Conservation (phyloP, 2,113 vertebrate species). For the Myocastor coypus region DNA sequence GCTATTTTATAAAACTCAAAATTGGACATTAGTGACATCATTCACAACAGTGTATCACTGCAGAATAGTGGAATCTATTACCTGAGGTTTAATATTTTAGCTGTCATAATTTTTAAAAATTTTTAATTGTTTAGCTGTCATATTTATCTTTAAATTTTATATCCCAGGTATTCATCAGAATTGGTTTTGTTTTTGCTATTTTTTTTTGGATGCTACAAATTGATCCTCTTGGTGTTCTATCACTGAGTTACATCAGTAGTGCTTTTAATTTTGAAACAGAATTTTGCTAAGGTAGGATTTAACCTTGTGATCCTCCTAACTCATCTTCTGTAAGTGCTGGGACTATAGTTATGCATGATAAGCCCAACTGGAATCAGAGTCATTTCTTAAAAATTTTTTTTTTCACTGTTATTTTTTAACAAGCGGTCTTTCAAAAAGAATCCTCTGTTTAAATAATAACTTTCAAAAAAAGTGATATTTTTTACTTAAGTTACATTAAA, state of each 20-base stretch:
- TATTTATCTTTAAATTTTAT: conserved; percentile 22
- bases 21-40: not conserved
- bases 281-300: not conserved
- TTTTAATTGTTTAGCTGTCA: not conserved
- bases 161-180: not conserved
- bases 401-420: not conserved
- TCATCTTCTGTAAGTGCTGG: not conserved
- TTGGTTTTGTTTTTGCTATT: not conserved
- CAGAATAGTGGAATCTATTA: not conserved
- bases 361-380: not conserved
- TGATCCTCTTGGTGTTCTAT: not conserved
- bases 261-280: not conserved
- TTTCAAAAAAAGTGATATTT: not conserved
- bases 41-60: not conserved
- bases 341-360: not conserved
- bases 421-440: not conserved
- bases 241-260: not conserved
- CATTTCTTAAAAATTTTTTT: not conserved
- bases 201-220: not conserved
- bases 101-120: not conserved
- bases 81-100: not conserved
- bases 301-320: not conserved
- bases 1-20: not conserved
- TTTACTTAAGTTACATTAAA: conserved; percentile 15
- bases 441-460: not conserved